Conservation (phyloP, 2,797 vertebrate genomes). For the Sebastes miniatus region DNA sequence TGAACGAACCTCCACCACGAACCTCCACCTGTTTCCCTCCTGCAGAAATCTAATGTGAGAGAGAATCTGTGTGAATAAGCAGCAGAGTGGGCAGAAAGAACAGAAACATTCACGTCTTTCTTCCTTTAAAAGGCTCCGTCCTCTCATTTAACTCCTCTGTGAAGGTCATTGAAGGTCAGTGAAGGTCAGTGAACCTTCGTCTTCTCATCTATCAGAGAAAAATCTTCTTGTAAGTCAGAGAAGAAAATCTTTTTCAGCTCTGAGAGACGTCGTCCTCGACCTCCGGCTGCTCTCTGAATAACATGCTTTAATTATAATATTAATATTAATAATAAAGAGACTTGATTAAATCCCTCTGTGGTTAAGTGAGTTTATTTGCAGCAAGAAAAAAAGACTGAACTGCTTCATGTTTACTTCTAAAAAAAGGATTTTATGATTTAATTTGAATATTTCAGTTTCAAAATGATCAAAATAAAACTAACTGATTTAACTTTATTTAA, state of each 20-base stretch:
- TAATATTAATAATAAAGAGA: neutral
- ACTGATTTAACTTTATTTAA: neutral
- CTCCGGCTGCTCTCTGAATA: neutral
- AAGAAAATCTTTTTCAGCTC: neutral
- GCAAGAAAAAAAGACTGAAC: too few species aligned
- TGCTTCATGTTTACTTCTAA: too few species aligned
- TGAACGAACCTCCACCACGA: neutral
- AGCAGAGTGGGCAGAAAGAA: too few species aligned
- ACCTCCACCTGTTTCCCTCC: neutral
- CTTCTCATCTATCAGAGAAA: neutral
- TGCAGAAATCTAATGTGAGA: too few species aligned
- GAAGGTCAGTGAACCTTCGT: neutral
- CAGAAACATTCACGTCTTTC: neutral
- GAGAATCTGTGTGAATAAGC: too few species aligned
- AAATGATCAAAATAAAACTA: neutral
- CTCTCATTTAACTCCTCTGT: too few species aligned
- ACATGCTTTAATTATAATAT: neutral
- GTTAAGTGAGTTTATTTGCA: too few species aligned
- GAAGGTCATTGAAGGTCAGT: neutral
- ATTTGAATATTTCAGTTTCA: neutral
- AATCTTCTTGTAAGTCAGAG: neutral
- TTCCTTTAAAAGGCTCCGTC: neutral
- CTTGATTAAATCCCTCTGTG: too few species aligned
- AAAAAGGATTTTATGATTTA: neutral
- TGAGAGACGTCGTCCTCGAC: neutral